phyloP scores from a whole-genome alignment of 2,888 invertebrate species.

The Xestia ashworthii region DNA sequence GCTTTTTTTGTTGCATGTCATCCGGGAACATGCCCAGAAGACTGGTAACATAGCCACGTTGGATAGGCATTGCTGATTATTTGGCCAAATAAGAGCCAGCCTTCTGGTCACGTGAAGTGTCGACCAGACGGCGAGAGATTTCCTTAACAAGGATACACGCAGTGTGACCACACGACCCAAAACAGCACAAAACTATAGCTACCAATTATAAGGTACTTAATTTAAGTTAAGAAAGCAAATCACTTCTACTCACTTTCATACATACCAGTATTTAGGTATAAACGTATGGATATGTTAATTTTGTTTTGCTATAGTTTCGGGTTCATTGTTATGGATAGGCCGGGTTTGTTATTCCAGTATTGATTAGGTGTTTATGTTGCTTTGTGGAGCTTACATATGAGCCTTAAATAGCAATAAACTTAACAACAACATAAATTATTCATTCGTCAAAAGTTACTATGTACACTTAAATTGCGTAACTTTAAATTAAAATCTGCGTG shows the following conservation, averaged over 20 bases:
- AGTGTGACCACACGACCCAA: too few relatives aligned
- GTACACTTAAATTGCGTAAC: neutral
- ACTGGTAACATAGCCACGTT: too few relatives aligned
- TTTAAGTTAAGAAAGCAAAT: neutral
- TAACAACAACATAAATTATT: neutral
- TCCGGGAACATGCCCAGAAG: too few relatives aligned
- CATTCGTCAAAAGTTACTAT: neutral
- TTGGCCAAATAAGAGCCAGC: too few relatives aligned
- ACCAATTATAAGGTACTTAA: neutral
- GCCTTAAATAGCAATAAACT: neutral
- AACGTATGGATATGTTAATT: conserved; percentile 14
- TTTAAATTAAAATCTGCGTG: neutral
- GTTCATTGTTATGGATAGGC: conserved; percentile 15
- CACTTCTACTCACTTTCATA: neutral
- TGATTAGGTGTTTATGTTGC: conserved; percentile 27
- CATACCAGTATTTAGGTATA: neutral
- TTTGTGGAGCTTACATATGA: neutral
- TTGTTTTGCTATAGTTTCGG: conserved; percentile 31
- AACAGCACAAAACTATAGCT: too few relatives aligned
- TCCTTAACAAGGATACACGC: too few relatives aligned
- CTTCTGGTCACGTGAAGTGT: too few relatives aligned
- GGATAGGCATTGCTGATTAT: too few relatives aligned
- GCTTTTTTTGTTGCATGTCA: too few relatives aligned
- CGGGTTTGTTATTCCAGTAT: conserved; percentile 16
- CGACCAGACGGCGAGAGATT: too few relatives aligned